Base-by-base conservation (phyloP, 92 coral and sea anemone genomes). In the Virgularia gustaviana region DNA sequence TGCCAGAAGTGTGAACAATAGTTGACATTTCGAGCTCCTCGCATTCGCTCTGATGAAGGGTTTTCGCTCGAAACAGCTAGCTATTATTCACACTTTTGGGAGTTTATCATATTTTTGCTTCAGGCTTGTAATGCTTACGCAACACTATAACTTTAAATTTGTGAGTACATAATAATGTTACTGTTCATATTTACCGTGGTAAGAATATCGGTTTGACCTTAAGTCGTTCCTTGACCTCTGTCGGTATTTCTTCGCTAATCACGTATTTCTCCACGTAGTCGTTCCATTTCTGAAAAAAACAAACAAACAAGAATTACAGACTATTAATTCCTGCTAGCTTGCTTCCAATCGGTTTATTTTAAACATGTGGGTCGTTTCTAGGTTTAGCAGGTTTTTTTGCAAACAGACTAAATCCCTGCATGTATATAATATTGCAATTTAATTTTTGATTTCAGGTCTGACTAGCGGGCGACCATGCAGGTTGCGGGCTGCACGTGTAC, bases 261-360 rank as follows among this genome's bases (percentile, higher is more conserved):
- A 89, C 99, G 70, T 76, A 94, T 78, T 87, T 94, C 71, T 89
- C 90, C 15, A 94, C 99, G 28, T 94, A 94, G 38, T 94, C 99
- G 83, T 94, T 94, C 99, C 99, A 94, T 62, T 89, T 94, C 94
- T 90, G 55, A 16, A 71, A 36, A 43, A 51, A 51, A 27, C n/a
- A 57, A 35, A 41, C 25, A 63, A 24, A 36, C 38, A 57, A 29
- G 19, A 20, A 7, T 45, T 18, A 23, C 24, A 35, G 35, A 34
- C 35, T 19, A 12, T 15, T 45, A 15, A 15, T 36, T 35, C 23
- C 37, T 36, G 27, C 27, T 35, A 41, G 0, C n/a, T n/a, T n/a
- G n/a, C n/a, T n/a, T n/a, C n/a, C n/a, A n/a, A n/a, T n/a, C n/a
- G n/a, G n/a, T n/a, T n/a, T n/a, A n/a, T n/a, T n/a, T n/a, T n/a